Percentiles rank a stretch among this genome's conserved stretches.
phyloP scores from a whole-genome alignment of 2,888 invertebrate genomes.

The Troglohyphantes excavatus region DNA sequence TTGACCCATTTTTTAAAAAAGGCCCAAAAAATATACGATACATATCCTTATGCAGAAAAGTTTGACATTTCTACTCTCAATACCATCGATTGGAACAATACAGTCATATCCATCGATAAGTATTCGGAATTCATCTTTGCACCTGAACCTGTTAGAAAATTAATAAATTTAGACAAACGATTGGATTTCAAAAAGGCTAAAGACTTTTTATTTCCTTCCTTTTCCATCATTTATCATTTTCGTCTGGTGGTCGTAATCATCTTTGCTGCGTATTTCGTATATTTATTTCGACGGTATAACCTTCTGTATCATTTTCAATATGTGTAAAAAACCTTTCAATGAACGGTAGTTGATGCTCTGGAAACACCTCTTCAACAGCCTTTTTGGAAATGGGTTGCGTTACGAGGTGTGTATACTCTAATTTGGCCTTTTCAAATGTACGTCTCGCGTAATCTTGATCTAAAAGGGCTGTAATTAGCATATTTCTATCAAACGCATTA shows the following conservation, averaged over 20 bases:
- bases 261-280: not conserved
- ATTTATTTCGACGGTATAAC: slow-evolving; percentile 24
- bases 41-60: slow-evolving; percentile 43
- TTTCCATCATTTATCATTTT: not conserved
- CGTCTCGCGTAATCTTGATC: not conserved
- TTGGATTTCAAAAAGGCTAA: slow-evolving; percentile 9
- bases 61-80: slow-evolving; percentile 9
- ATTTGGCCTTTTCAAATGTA: not conserved
- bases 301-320: not conserved
- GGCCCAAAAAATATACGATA: not conserved
- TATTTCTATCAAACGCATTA: slow-evolving; percentile 32
- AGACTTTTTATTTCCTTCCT: not conserved
- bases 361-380: not conserved
- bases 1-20: slow-evolving; percentile 7
- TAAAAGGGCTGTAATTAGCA: slow-evolving; percentile 17
- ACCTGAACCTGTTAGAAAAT: slow-evolving; percentile 14
- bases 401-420: not conserved
- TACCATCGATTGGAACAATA: slow-evolving; percentile 24
- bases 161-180: slow-evolving; percentile 22
- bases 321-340: slow-evolving; percentile 15
- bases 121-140: slow-evolving; percentile 9
- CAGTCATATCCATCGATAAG: not conserved
- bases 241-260: not conserved
- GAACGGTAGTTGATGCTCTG: not conserved
- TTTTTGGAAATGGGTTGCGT: not conserved